Conservation (phyloP, 2,797 vertebrate genomes). For the Typhlichthys eigenmanni region DNA sequence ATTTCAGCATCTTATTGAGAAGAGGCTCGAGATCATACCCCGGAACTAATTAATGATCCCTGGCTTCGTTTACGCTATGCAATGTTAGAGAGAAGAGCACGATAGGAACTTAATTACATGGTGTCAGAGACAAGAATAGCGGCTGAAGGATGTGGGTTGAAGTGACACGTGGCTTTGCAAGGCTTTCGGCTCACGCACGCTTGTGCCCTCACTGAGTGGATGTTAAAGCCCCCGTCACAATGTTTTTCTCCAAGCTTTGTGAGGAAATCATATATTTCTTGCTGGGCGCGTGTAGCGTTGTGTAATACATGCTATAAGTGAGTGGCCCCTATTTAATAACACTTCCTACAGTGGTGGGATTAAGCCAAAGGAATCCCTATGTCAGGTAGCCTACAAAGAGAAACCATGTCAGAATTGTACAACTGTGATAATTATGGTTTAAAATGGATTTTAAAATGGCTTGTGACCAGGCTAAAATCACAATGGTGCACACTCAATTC, state of each 20-base stretch:
- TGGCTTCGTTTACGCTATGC: slow-evolving; percentile 66
- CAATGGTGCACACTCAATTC: no score
- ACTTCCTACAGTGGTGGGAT: slow-evolving; percentile 9
- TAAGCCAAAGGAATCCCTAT: no score
- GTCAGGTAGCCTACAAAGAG: no score
- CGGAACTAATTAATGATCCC: slow-evolving; percentile 73
- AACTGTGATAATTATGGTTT: no score
- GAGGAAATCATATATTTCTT: slow-evolving; percentile 34
- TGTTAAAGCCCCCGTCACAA: slow-evolving; percentile 53
- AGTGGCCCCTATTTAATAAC: slow-evolving; percentile 19
- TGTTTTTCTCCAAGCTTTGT: slow-evolving; percentile 49
- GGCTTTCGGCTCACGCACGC: slow-evolving; percentile 23
- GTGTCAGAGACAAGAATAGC: slow-evolving; percentile 53
- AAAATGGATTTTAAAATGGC: no score
- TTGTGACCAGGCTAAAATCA: no score
- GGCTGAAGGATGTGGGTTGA: slow-evolving; percentile 42
- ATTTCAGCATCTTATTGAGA: slow-evolving; percentile 46
- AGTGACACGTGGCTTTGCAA: slow-evolving; percentile 19
- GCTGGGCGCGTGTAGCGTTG: slow-evolving; percentile 24
- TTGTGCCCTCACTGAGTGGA: slow-evolving; percentile 31
- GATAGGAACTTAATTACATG: slow-evolving; percentile 72
- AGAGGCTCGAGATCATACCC: slow-evolving; percentile 53
- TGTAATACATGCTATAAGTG: slow-evolving; percentile 28
- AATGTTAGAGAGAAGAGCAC: slow-evolving; percentile 54
- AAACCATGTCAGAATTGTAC: no score